A percentile compares a stretch with the other conserved stretches of the same genome.
These are phyloP conservation scores for Ditylenchus dipsaci DNA, from an alignment of 1,140 invertebrate genomes.

Conservation along the genomic window DNA sequence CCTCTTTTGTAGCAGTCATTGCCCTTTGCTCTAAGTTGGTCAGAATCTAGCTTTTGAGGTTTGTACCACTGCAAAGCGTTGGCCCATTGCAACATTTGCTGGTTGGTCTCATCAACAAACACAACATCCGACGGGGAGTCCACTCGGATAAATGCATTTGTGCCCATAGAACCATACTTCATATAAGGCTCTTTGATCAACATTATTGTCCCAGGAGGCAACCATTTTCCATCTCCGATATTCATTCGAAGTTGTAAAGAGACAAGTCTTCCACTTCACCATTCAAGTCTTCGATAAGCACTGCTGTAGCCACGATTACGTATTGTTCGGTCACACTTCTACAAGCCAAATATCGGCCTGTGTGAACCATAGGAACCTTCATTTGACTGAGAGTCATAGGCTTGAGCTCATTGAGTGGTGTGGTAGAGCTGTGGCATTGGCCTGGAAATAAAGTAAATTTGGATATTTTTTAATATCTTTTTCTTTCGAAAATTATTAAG, in stretches of 20 bases:
- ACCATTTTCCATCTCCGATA: slow-evolving; percentile 10
- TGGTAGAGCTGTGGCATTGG: not conserved
- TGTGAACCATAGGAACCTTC: not conserved
- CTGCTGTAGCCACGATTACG: not conserved
- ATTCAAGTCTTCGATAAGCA: slow-evolving; percentile 14
- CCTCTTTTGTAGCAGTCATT: not conserved
- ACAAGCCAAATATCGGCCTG: not conserved
- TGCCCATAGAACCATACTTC: slow-evolving; percentile 9
- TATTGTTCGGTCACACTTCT: not conserved
- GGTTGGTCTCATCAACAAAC: slow-evolving; percentile 2
- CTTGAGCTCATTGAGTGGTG: not conserved
- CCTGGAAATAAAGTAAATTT: not conserved
- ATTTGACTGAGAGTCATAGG: not conserved
- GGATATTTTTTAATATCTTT: no score
- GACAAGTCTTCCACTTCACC: slow-evolving; percentile 10
- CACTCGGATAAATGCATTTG: slow-evolving; percentile 9
- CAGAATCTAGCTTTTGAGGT: not conserved
- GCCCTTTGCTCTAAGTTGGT: not conserved
- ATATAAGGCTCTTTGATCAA: slow-evolving; percentile 18
- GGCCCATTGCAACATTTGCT: not conserved
- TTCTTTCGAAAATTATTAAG: no score
- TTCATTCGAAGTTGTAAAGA: slow-evolving; percentile 18
- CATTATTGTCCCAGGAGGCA: slow-evolving; percentile 11
- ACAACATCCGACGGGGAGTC: slow-evolving; percentile 11
- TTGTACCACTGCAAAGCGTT: slow-evolving; percentile 5